Base-by-base conservation (phyloP, 2,888 invertebrate species). In the Sicus ferrugineus region DNA sequence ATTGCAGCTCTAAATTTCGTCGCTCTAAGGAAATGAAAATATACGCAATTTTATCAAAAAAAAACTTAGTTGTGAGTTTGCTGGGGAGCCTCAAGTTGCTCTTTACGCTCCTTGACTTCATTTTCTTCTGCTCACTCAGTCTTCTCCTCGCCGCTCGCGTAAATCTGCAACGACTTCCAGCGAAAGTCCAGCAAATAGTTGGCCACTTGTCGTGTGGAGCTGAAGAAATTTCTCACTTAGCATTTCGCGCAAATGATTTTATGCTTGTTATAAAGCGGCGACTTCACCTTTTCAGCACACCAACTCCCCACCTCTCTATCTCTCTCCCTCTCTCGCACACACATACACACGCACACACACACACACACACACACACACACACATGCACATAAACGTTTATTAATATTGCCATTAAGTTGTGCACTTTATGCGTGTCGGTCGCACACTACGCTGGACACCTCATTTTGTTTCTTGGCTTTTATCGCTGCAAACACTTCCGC, bases 351-450 rank as follows among this genome's bases (percentile, higher is more conserved):
- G n/a, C n/a, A n/a, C n/a, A n/a, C n/a, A 52, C 16, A 30, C 0
- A 63, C 26, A 52, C 23, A 52, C 52, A 30, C 30, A n/a, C 2
- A 26, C 7, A 30, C 30, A 26, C 14, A 52, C 5, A 52, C 52
- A 19, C 28, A 11, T 7, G 9, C 30, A 19, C 31, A 28, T 30
- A 30, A 4, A 48, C 21, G 42, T 63, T 26, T 48, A 63, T 63
- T 42, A 63, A 63, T 50, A 63, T 63, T 46, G 30, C 31, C 48
- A 61, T 61, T 63, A 42, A 63, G 48, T 19, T 50, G 48, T n/a
- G 28, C 28, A 19, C 34, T 50, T 63, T 62, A 42, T 62, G 30
- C 42, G 21, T 42, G 14, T 23, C n/a, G 62, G 2, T 26, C n/a
- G 11, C 52, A 52, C 26, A 23, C 14, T 19, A 52, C 52, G 21